phyloP scores from a whole-genome alignment of 2,113 vertebrate species.

The Campylomormyrus numenius region DNA sequence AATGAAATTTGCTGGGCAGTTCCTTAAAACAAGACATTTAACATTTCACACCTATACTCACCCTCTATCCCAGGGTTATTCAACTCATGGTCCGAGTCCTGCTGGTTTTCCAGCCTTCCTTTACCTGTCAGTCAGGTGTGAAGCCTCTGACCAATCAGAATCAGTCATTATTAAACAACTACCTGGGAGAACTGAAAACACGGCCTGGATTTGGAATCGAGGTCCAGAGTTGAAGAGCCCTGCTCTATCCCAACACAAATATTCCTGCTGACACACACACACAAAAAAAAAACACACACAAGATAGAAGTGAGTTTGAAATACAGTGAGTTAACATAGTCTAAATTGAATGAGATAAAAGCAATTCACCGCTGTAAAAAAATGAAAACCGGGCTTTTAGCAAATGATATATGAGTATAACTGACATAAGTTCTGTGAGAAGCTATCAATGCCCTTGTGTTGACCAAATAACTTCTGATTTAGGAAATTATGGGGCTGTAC shows the following conservation, averaged over 20 bases:
- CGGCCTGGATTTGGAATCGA: too few species aligned
- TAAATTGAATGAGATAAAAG: neutral
- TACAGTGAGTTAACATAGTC: neutral
- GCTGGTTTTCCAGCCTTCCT: too few species aligned
- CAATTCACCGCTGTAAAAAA: neutral
- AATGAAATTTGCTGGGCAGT: neutral
- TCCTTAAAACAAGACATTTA: neutral
- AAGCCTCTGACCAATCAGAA: too few species aligned
- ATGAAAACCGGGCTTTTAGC: neutral
- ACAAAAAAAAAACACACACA: neutral
- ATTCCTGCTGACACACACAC: neutral
- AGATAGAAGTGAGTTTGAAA: neutral
- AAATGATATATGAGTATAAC: neutral
- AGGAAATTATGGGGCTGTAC: too few species aligned
- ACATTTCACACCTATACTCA: neutral
- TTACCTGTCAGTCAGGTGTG: too few species aligned
- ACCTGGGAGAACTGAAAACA: too few species aligned
- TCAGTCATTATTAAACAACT: too few species aligned
- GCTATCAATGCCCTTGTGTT: neutral
- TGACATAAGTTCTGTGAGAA: neutral
- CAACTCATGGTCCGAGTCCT: too few species aligned
- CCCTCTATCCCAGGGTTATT: neutral
- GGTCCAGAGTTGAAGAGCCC: too few species aligned
- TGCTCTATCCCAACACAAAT: neutral
- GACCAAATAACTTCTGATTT: neutral